phyloP scores from a whole-genome alignment of 2,888 invertebrate species.

The Mesorhabditis sp. region DNA sequence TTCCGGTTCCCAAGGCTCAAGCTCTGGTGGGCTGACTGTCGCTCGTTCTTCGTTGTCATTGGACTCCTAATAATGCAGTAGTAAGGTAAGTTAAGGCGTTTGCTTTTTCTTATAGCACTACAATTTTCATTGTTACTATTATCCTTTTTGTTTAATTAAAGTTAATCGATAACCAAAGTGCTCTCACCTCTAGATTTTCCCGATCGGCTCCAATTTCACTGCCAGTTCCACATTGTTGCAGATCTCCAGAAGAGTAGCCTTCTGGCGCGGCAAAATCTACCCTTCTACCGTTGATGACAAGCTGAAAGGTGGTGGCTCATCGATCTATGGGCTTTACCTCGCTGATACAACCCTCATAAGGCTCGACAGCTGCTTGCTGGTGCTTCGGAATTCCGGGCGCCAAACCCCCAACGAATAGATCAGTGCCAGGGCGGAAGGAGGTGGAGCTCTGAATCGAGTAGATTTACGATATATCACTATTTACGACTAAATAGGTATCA shows the following conservation, averaged over 20 bases:
- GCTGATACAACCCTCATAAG: conserved; percentile 34
- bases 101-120: too few relatives aligned
- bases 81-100: too few relatives aligned
- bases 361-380: conserved; percentile 26
- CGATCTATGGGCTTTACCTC: background rate
- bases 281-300: background rate
- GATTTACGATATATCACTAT: too few relatives aligned
- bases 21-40: too few relatives aligned
- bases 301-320: background rate
- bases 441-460: conserved; percentile 7
- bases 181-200: background rate
- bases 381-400: conserved; percentile 41
- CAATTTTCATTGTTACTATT: too few relatives aligned
- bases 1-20: too few relatives aligned
- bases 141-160: too few relatives aligned
- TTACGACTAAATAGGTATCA: too few relatives aligned
- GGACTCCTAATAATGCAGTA: too few relatives aligned
- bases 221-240: background rate
- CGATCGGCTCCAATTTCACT: background rate
- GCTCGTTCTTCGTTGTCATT: too few relatives aligned
- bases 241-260: background rate
- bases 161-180: too few relatives aligned
- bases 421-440: conserved; percentile 27
- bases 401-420: conserved; percentile 46
- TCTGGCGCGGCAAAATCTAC: background rate